Conservation (phyloP, 2,797 vertebrate genomes). For the Alca torda region DNA sequence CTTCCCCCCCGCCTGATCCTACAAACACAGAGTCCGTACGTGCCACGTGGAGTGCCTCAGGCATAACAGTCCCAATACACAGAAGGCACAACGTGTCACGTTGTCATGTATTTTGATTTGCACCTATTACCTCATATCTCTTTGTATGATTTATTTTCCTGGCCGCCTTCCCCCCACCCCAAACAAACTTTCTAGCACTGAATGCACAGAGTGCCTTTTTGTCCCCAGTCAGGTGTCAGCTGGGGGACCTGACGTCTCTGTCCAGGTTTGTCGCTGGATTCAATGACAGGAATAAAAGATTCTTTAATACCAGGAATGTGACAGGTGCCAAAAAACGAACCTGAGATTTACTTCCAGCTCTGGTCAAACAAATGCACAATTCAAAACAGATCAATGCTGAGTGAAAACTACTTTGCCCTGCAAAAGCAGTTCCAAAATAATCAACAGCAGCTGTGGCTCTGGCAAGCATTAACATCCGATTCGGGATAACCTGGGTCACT, state of each 20-base stretch:
- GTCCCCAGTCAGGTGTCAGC: neutral
- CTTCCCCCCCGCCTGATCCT: neutral
- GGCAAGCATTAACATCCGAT: neutral
- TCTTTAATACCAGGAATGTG: neutral
- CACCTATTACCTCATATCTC: neutral
- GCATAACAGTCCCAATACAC: neutral
- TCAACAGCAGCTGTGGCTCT: neutral
- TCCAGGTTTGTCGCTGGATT: neutral
- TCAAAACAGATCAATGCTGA: neutral
- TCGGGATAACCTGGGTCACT: neutral
- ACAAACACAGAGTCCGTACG: neutral
- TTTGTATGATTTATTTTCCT: neutral
- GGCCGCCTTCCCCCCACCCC: rapidly evolving
- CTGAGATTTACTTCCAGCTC: neutral
- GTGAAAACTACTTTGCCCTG: neutral
- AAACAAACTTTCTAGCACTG: neutral
- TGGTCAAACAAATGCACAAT: neutral
- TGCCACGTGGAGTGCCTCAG: neutral
- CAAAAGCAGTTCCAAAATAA: neutral
- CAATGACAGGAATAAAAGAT: neutral
- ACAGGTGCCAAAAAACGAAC: neutral
- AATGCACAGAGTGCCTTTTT: neutral
- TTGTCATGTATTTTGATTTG: neutral
- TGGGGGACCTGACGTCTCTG: neutral
- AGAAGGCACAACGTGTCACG: neutral